These are phyloP conservation scores for Cylas formicarius DNA, from an alignment of 1,140 invertebrate genomes.

Conservation along the genomic window DNA sequence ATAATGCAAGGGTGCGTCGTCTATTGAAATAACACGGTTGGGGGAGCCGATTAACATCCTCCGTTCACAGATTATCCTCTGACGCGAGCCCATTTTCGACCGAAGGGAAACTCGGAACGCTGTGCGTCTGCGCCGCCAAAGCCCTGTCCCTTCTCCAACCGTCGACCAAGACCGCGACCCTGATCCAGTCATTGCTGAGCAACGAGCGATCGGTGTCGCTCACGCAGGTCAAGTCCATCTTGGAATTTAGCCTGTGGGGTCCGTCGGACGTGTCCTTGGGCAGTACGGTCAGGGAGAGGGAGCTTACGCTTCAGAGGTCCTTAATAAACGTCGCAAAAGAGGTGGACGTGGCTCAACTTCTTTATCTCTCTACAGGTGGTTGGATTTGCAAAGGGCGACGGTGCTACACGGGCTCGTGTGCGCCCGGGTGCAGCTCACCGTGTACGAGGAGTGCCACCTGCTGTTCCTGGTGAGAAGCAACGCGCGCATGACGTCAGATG, in stretches of 20 bases:
- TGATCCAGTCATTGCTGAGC: constrained; percentile 60
- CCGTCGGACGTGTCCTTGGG: constrained; percentile 65
- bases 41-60: too few relatives aligned
- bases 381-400: constrained; percentile 75
- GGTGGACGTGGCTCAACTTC: background rate
- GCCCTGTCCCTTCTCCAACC: constrained; percentile 55
- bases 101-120: constrained; percentile 57
- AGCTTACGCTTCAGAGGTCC: constrained; percentile 55
- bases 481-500: constrained; percentile 70
- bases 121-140: constrained; percentile 70
- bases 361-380: constrained; percentile 51
- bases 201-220: constrained; percentile 67
- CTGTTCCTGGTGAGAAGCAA: constrained; percentile 74
- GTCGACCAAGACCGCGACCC: constrained; percentile 50
- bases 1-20: constrained; percentile 65
- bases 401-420: constrained; percentile 70
- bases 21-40: too few relatives aligned
- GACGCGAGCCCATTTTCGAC: constrained; percentile 50
- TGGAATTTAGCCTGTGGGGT: constrained; percentile 81
- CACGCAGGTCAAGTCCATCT: constrained; percentile 62
- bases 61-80: constrained; percentile 52
- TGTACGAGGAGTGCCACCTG: constrained; percentile 71
- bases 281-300: constrained; percentile 57
- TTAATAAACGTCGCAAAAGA: too few relatives aligned
- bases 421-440: constrained; percentile 62